A percentile compares a stretch with the other conserved stretches of the same genome.
These are phyloP conservation scores for Stomatorhinus ivindoensis DNA, from an alignment of 2,113 vertebrate species.

Conservation along the genomic window DNA sequence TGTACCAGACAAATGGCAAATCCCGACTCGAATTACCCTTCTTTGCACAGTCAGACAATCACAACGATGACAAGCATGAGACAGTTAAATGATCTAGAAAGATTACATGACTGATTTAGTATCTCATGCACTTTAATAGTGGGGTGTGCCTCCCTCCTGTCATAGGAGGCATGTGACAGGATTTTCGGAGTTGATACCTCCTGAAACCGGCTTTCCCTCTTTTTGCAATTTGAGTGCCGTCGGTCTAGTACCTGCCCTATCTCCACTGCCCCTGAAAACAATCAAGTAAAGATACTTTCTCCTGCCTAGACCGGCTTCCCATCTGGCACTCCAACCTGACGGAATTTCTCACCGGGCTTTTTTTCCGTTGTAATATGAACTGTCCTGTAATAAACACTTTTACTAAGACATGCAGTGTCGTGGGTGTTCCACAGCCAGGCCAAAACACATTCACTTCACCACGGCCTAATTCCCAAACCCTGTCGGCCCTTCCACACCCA, in stretches of 20 bases:
- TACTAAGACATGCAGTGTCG: not conserved
- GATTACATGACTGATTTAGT: not conserved
- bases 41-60: not conserved
- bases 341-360: not conserved
- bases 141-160: not conserved
- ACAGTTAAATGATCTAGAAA: not conserved
- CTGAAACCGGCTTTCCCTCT: not conserved
- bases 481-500: not conserved
- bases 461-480: not conserved
- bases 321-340: not conserved
- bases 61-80: not conserved
- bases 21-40: not conserved
- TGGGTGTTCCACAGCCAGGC: not conserved
- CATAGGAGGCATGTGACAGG: not conserved
- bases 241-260: not conserved
- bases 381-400: not conserved
- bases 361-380: not conserved
- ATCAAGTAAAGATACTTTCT: not conserved
- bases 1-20: not conserved
- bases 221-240: not conserved
- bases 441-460: not conserved
- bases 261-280: not conserved
- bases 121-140: not conserved
- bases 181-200: not conserved
- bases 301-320: not conserved